Evolutionary conservation across 2,888 invertebrate genomes (phyloP), one percentile per base, ranked within the genome.

Genomic region (Synergus umbraculus): DNA sequence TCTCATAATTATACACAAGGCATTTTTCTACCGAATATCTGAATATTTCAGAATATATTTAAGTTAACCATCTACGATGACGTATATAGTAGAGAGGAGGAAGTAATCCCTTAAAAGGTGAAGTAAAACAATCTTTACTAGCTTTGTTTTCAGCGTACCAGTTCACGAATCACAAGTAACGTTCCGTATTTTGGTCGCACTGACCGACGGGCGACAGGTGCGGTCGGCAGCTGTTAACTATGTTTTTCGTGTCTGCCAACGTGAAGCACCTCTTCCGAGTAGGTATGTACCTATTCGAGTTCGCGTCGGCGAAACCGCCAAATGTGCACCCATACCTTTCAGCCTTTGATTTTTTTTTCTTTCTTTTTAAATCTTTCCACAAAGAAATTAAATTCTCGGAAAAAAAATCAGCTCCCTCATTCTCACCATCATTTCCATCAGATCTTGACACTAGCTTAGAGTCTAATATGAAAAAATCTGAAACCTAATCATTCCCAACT

Each of bases 151-250:
- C 67, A 67, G 46, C 67, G 43, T 29, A 22, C 49, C 29, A 49
- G 73, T 76, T 77, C 83, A 78, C 79, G 82, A 78, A 81, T 82
- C 82, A 78, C 79, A 79, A 83, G 80, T 78, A 78, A 69, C 81
- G 84, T 86, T 84, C 84, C 84, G 87, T 89, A 89, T 89, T 89
- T 89, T 85, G 87, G 88, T 91, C 89, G 86, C 85, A 86, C 87
- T 91, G 91, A 91, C 89, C 88, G 90, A 90, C 88, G 80, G 78
- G 80, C 87, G 86, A 89, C 90, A 90, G 90, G 90, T 89, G 89
- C 88, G 78, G 80, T 78, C 77, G 83, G 86, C 90, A 89, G 90
- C 90, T 89, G 90, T 87, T 88, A 83, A 86, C 87, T 84, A 86
- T 85, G 87, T 87, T 87, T 89, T 87, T 89, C 86, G 82, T 86